A percentile compares a stretch with the other conserved stretches of the same genome.
phyloP scores from a whole-genome alignment of 2,888 invertebrate genomes.

The Drosophila algonquin region DNA sequence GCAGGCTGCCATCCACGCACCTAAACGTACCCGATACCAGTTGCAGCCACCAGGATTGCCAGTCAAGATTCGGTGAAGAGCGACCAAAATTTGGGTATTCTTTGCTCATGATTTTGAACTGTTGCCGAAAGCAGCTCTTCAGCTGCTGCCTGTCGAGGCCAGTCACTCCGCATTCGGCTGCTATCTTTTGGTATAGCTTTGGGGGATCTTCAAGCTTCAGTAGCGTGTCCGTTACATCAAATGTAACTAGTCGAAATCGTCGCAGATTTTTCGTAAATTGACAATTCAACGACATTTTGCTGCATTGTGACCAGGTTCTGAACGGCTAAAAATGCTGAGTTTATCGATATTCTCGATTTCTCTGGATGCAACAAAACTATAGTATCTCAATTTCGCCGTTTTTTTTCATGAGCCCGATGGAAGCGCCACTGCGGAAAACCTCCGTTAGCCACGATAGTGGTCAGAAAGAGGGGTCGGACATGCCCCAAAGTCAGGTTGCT shows the following conservation, averaged over 20 bases:
- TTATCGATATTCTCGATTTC: background rate
- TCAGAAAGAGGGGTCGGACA: too few relatives aligned
- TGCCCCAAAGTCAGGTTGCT: too few relatives aligned
- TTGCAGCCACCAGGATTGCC: constrained; percentile 92
- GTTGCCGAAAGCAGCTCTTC: constrained; percentile 86
- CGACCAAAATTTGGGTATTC: constrained; percentile 92
- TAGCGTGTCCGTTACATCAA: constrained; percentile 95
- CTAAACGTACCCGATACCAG: constrained; percentile 78
- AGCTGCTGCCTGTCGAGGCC: constrained; percentile 68
- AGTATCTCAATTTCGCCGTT: too few relatives aligned
- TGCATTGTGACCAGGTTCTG: constrained; percentile 21
- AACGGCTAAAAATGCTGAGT: background rate
- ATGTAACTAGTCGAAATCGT: constrained; percentile 88
- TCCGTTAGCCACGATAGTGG: too few relatives aligned
- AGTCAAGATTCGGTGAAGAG: constrained; percentile 86
- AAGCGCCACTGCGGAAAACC: too few relatives aligned
- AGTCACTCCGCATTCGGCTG: constrained; percentile 86
- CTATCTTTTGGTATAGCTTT: constrained; percentile 89
- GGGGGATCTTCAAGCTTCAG: constrained; percentile 88
- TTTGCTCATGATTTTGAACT: constrained; percentile 87
- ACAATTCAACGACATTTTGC: constrained; percentile 61
- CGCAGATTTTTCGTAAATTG: constrained; percentile 77
- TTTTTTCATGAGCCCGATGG: too few relatives aligned
- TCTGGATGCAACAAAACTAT: background rate
- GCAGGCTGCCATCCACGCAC: constrained; percentile 62